Evolutionary conservation across 2,113 vertebrate species (phyloP), one percentile per base, ranked within the genome.

Genomic region (Anoura caudifer): DNA sequence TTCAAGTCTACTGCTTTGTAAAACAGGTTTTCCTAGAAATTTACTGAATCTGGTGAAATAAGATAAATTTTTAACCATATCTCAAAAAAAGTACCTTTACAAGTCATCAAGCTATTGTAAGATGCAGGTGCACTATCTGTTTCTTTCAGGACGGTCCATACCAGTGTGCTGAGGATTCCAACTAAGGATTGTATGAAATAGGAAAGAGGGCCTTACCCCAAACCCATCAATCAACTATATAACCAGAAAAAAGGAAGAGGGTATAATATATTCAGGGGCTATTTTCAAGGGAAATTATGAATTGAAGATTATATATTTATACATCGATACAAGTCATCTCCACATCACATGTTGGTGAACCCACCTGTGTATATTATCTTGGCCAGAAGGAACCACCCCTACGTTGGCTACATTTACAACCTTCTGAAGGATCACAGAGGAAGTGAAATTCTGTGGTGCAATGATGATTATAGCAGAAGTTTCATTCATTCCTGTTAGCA

Each of bases 401-500:
- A 99, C 69, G 61, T 99, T 99, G 97, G 99, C 99, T 80, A 99
- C 98, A 0, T 99, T 99, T 79, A 99, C 98, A 81, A 99, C 96
- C 89, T 98, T 99, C 97, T 99, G 98, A 96, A 97, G 98, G 97
- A 99, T 97, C 92, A 98, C 81, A 76, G 96, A 99, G 85, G 98
- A 98, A 61, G 99, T 98, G 81, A 98, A 95, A 95, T 98, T 99
- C 93, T 99, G 98, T 0, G 99, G 98, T 77, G 99, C 98, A 97
- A 99, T 97, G 91, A 98, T 95, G 97, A 99, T 91, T 6, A 98
- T 98, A 82, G 99, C 91, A 14, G 99, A 99, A 45, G 98, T 99
- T 98, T 99, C 99, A 96, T 99, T 99, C 99, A 99, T 99, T 93
- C 99, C 99, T 83, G 98, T 98, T 76, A 99, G 98, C 92, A 98